These are phyloP conservation scores for Acanthis flammea DNA, from an alignment of 2,797 vertebrate genomes.

Conservation along the genomic window DNA sequence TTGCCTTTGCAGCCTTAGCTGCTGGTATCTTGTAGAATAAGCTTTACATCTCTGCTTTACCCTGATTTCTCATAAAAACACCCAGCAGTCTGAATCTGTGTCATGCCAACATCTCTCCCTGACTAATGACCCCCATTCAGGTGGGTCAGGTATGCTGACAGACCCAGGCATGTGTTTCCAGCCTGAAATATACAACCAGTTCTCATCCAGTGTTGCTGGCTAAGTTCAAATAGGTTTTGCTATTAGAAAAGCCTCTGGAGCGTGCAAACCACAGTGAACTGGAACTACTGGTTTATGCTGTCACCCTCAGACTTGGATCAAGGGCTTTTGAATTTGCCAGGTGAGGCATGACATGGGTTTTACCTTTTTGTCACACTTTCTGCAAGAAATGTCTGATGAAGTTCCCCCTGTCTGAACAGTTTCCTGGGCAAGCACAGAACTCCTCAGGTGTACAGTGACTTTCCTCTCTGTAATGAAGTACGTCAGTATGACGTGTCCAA, in stretches of 20 bases:
- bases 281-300: background rate
- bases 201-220: background rate
- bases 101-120: background rate
- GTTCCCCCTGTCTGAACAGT: background rate
- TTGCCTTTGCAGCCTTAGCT: background rate
- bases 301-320: background rate
- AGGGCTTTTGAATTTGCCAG: background rate
- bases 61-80: background rate
- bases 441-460: accelerated
- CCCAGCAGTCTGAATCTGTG: background rate
- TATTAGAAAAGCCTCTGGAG: slow-evolving; percentile 2
- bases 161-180: background rate
- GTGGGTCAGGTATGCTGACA: background rate
- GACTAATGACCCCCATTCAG: accelerated
- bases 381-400: background rate
- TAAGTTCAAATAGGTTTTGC: background rate
- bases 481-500: background rate
- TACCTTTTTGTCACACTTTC: background rate
- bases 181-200: background rate
- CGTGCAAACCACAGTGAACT: background rate
- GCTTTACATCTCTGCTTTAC: background rate
- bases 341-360: background rate
- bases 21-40: background rate
- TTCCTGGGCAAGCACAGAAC: background rate
- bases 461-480: background rate